Percentiles rank a stretch among this genome's conserved stretches.
Conservation (phyloP, 2,888 invertebrate genomes). For the Coleophora deauratella region DNA sequence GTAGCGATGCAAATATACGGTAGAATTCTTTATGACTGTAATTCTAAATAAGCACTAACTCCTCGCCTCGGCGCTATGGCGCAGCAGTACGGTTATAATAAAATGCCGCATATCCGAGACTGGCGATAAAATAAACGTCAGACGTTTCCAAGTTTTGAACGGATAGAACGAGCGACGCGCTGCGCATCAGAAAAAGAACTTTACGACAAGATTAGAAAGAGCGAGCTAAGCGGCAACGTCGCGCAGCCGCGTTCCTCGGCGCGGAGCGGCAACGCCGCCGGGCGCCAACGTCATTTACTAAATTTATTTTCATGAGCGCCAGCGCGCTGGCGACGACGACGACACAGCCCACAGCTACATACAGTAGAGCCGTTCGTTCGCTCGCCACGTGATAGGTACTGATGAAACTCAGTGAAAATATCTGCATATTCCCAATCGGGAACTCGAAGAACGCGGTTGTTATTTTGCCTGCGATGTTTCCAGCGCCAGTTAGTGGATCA, state of each 20-base stretch:
- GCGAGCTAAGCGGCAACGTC: slow-evolving; percentile 67
- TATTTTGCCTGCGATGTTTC: slow-evolving; percentile 36
- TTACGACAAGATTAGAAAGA: slow-evolving; percentile 75
- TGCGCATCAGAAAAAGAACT: slow-evolving; percentile 74
- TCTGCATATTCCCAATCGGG: slow-evolving; percentile 46
- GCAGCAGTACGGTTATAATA: slow-evolving; percentile 55
- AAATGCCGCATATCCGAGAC: slow-evolving; percentile 60
- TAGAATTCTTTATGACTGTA: slow-evolving; percentile 50
- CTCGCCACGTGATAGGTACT: slow-evolving; percentile 47
- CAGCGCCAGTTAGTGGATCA: slow-evolving; percentile 18
- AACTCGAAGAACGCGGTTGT: slow-evolving; percentile 38
- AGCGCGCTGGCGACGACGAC: slow-evolving; percentile 32
- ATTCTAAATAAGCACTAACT: slow-evolving; percentile 60
- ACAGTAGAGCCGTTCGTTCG: slow-evolving; percentile 24
- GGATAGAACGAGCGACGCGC: slow-evolving; percentile 66
- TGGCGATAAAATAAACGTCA: slow-evolving; percentile 69
- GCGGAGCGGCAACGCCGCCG: slow-evolving; percentile 60
- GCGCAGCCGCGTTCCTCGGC: slow-evolving; percentile 67
- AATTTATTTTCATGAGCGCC: slow-evolving; percentile 74
- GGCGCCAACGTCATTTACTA: slow-evolving; percentile 70
- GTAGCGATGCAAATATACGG: slow-evolving; percentile 24
- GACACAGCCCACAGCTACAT: slow-evolving; percentile 51
- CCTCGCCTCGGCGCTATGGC: slow-evolving; percentile 36
- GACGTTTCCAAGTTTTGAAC: slow-evolving; percentile 68
- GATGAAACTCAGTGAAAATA: slow-evolving; percentile 42